phyloP scores from a whole-genome alignment of 1,140 invertebrate genomes.

The Periplaneta americana region DNA sequence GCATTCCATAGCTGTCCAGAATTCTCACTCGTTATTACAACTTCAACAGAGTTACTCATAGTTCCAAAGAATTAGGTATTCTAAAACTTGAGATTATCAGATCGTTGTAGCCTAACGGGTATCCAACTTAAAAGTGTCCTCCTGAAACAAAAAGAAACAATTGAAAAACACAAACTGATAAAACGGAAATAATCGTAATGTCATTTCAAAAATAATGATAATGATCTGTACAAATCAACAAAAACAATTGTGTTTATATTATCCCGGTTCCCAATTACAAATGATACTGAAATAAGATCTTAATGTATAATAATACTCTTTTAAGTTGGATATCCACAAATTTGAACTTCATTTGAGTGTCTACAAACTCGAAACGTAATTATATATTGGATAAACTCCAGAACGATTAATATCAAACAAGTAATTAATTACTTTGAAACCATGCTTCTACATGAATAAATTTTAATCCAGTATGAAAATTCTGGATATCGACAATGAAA shows the following conservation, averaged over 20 bases:
- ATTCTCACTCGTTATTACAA: neutral
- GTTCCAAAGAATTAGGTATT: neutral
- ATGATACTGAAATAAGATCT: no score
- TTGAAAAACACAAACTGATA: neutral
- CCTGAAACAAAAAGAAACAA: neutral
- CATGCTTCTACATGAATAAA: no score
- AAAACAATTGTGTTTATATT: no score
- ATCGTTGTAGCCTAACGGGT: neutral
- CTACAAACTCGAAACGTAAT: no score
- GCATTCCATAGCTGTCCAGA: constrained; percentile 4
- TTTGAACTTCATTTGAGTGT: no score
- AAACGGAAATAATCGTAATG: neutral
- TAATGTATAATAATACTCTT: neutral
- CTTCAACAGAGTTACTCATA: constrained; percentile 2
- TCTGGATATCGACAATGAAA: no score
- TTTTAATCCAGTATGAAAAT: no score
- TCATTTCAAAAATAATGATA: neutral
- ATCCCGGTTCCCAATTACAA: no score
- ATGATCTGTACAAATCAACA: no score
- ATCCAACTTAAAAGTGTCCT: neutral
- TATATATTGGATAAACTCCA: no score
- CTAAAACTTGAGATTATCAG: neutral
- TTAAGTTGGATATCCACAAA: neutral
- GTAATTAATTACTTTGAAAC: no score
- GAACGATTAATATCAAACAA: no score